Percentiles rank a stretch among this genome's conserved stretches.
These are phyloP conservation scores for Porites evermanni DNA, from an alignment of 92 coral and sea anemone species.

Conservation along the genomic window DNA sequence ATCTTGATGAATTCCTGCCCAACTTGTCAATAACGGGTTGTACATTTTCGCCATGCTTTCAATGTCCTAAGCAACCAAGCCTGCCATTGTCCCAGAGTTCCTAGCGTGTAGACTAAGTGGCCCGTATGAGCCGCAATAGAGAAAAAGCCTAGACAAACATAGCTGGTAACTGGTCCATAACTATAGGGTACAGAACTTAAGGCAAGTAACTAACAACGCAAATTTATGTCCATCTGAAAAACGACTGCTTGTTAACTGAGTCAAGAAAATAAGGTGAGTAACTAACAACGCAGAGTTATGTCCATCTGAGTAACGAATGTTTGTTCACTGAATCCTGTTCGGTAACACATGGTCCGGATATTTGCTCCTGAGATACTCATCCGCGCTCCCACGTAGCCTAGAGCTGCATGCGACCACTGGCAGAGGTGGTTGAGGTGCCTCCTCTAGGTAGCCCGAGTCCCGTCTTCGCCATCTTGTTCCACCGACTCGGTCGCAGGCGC, in stretches of 20 bases:
- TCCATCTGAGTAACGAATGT: background rate
- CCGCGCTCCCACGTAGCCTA: background rate
- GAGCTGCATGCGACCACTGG: background rate
- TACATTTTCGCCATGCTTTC: background rate
- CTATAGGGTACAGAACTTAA: too few relatives aligned
- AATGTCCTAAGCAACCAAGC: background rate
- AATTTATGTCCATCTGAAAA: too few relatives aligned
- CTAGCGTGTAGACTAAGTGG: slow-evolving; percentile 3
- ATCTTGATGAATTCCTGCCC: too few relatives aligned
- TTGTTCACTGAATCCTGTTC: slow-evolving; percentile 4
- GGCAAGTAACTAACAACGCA: too few relatives aligned
- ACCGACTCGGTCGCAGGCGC: too few relatives aligned
- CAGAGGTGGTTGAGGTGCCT: background rate
- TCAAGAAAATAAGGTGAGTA: background rate
- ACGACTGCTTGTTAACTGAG: too few relatives aligned
- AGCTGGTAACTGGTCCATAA: too few relatives aligned
- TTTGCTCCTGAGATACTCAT: background rate
- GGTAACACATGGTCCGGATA: slow-evolving; percentile 4
- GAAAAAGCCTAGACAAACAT: too few relatives aligned
- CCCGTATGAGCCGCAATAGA: background rate
- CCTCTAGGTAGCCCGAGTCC: background rate
- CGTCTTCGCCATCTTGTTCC: too few relatives aligned
- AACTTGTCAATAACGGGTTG: too few relatives aligned
- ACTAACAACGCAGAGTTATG: background rate
- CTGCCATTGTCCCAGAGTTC: slow-evolving; percentile 5